phyloP scores from a whole-genome alignment of 1,140 invertebrate species.

The Nasonia giraulti region DNA sequence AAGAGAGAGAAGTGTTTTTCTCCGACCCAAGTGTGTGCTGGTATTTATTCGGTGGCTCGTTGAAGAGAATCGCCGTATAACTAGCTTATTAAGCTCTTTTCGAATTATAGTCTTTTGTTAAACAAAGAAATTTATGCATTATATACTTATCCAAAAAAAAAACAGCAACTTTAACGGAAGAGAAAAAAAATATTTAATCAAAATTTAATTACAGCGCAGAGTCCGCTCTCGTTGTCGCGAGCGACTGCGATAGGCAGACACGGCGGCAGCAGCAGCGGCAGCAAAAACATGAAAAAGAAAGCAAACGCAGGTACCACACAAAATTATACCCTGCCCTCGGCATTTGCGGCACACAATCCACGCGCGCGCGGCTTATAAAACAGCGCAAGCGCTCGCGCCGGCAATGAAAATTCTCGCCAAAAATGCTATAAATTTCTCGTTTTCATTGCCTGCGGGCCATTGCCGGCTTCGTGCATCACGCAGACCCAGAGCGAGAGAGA shows the following conservation, averaged over 20 bases:
- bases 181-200: not conserved
- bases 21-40: no score
- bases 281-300: not conserved
- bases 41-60: no score
- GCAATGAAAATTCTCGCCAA: slow-evolving; percentile 42
- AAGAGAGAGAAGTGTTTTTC: not conserved
- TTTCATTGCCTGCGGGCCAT: slow-evolving; percentile 6
- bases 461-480: slow-evolving; percentile 12
- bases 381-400: not conserved
- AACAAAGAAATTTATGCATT: no score
- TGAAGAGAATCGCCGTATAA: no score
- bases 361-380: not conserved
- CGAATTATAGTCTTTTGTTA: no score
- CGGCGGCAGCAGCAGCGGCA: not conserved
- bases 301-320: slow-evolving; percentile 6
- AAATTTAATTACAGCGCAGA: not conserved
- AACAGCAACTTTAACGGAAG: not conserved
- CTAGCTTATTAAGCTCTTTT: no score
- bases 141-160: no score
- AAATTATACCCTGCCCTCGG: slow-evolving; percentile 20
- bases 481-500: no score
- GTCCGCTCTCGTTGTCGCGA: not conserved
- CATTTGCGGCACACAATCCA: not conserved
- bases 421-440: slow-evolving; percentile 43
- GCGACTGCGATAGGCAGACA: not conserved